These are phyloP conservation scores for Diadromus collaris DNA, from an alignment of 2,888 invertebrate genomes.

Conservation along the genomic window DNA sequence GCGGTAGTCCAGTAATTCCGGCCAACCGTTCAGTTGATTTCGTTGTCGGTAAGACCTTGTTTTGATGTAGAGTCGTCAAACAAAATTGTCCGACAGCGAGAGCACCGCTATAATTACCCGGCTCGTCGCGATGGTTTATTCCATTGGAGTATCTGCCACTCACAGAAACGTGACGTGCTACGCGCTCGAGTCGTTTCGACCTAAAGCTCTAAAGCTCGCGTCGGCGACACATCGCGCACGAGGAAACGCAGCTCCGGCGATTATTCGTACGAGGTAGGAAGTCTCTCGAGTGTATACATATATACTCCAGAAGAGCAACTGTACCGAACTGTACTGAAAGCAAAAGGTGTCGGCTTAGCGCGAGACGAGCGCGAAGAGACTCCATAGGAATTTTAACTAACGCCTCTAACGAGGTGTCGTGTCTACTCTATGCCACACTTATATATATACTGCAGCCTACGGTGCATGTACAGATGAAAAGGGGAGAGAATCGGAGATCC, in stretches of 20 bases:
- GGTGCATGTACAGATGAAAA: conserved; percentile 47
- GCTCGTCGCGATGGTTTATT: conserved; percentile 20
- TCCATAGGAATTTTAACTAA: conserved; percentile 60
- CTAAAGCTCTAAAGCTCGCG: conserved; percentile 21
- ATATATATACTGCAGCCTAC: conserved; percentile 30
- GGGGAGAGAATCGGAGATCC: conserved; percentile 26
- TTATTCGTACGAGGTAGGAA: conserved; percentile 32
- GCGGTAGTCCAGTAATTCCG: neutral
- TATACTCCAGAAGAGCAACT: neutral
- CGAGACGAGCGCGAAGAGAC: conserved; percentile 51
- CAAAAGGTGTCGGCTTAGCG: conserved; percentile 47
- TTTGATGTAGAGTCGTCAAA: neutral
- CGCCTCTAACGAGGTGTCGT: conserved; percentile 60
- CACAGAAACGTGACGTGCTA: conserved; percentile 16
- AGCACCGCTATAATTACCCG: conserved; percentile 10
- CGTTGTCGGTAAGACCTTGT: neutral
- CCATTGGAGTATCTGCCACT: neutral
- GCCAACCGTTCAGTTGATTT: neutral
- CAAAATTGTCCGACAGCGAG: neutral
- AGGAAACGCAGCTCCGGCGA: conserved; percentile 30
- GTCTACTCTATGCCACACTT: conserved; percentile 40
- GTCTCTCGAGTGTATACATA: conserved; percentile 26
- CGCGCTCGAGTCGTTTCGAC: conserved; percentile 31
- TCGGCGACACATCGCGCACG: conserved; percentile 28
- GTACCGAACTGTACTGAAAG: conserved; percentile 17